Conservation (phyloP, 1,140 invertebrate species). For the Musca vetustissima region DNA sequence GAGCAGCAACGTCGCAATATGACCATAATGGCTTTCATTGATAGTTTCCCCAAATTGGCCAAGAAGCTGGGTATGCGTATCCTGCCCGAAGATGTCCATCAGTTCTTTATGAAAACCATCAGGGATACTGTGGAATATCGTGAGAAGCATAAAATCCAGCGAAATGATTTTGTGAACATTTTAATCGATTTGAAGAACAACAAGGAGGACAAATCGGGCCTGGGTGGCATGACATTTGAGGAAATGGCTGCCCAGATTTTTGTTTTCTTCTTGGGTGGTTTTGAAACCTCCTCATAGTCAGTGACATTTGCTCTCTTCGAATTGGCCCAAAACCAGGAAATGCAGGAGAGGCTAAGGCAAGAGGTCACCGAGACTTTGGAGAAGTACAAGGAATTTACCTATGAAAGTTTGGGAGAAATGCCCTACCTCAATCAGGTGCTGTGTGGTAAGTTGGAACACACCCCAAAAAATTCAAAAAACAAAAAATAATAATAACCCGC, state of each 20-base stretch:
- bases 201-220: conserved; percentile 33
- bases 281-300: conserved; percentile 63
- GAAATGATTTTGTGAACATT: conserved; percentile 63
- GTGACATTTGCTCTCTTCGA: conserved; percentile 60
- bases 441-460: conserved; percentile 38
- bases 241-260: conserved; percentile 58
- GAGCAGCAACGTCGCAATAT: conserved; percentile 29
- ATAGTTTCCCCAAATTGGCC: conserved; percentile 46
- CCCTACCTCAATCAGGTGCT: conserved; percentile 61
- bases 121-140: conserved; percentile 57
- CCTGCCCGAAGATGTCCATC: conserved; percentile 52
- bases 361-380: conserved; percentile 59
- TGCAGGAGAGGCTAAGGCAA: conserved; percentile 58
- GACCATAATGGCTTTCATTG: conserved; percentile 34
- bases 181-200: conserved; percentile 57
- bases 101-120: conserved; percentile 59
- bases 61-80: conserved; percentile 51
- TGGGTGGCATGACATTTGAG: conserved; percentile 39
- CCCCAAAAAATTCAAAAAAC: background rate
- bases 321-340: conserved; percentile 60
- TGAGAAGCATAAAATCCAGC: conserved; percentile 55
- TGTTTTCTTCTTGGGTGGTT: conserved; percentile 63
- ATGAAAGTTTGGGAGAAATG: conserved; percentile 60
- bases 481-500: background rate
- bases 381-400: conserved; percentile 55